Evolutionary conservation across 1,140 invertebrate species (phyloP).

Genomic region (Ceratoteleas bidentatus): DNA sequence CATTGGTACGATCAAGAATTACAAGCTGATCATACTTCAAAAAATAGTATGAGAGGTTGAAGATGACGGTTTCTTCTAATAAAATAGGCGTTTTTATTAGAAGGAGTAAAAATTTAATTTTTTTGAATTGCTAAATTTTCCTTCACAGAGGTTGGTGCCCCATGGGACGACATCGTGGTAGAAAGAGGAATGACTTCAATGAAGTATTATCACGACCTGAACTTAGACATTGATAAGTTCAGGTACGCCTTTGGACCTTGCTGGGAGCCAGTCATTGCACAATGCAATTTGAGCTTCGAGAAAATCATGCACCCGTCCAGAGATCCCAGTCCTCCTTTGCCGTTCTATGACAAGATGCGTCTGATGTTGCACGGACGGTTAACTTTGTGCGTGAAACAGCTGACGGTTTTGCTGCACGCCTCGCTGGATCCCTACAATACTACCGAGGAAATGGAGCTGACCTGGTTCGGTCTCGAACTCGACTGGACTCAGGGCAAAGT

Average conservation of each 20-base stretch:
- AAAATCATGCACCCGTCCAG: conserved; percentile 92
- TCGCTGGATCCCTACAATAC: conserved; percentile 99
- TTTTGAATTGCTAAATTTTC: too few relatives aligned
- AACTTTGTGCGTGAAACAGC: conserved; percentile 91
- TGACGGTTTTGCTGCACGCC: conserved; percentile 95
- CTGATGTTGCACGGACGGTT: conserved; percentile 95
- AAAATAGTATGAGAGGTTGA: too few relatives aligned
- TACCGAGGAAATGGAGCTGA: conserved; percentile 99
- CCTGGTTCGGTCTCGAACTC: conserved; percentile 94
- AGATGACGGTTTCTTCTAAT: too few relatives aligned
- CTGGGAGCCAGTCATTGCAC: conserved; percentile 98
- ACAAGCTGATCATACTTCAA: too few relatives aligned
- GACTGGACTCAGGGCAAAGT: conserved; percentile 96
- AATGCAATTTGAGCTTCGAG: conserved; percentile 95
- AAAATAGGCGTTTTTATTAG: too few relatives aligned
- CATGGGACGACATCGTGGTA: conserved; percentile 87
- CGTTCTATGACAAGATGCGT: conserved; percentile 99
- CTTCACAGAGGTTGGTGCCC: conserved; percentile 84
- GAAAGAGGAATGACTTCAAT: conserved; percentile 95
- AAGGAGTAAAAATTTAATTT: too few relatives aligned
- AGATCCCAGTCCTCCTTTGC: conserved; percentile 95
- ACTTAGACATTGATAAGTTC: conserved; percentile 93
- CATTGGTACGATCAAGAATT: conserved; percentile 74
- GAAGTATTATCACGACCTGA: conserved; percentile 99
- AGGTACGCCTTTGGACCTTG: conserved; percentile 98